A percentile compares a stretch with the other conserved stretches of the same genome.
These are phyloP conservation scores for Steinernema feltiae DNA, from an alignment of 1,140 invertebrate genomes.

Conservation along the genomic window DNA sequence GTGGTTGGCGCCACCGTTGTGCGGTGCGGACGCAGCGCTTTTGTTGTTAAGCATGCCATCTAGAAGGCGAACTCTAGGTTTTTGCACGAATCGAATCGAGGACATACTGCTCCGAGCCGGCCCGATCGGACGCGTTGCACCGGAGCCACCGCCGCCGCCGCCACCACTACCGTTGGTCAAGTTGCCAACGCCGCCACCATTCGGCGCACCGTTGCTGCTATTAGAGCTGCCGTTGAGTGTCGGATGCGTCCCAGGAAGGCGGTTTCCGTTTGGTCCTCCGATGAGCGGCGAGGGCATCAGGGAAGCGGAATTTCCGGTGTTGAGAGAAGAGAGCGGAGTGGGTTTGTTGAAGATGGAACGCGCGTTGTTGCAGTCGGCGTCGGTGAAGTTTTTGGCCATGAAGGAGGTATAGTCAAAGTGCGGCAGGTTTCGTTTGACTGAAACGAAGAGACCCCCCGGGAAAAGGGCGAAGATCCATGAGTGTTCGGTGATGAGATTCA, in stretches of 20 bases:
- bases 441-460: conserved; percentile 53
- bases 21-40: background rate
- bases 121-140: background rate
- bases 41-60: background rate
- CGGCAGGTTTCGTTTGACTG: conserved; percentile 55
- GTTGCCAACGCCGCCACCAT: background rate
- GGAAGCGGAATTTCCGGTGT: background rate
- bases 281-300: background rate
- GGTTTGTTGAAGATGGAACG: conserved; percentile 1
- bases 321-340: background rate
- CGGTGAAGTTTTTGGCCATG: conserved; percentile 40
- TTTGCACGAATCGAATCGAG: background rate
- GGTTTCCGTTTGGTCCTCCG: background rate
- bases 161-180: background rate
- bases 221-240: no score
- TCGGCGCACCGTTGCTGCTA: no score
- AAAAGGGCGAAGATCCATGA: conserved; percentile 55
- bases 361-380: background rate
- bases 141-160: background rate
- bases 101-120: conserved; percentile 6
- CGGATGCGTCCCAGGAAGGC: conserved; percentile 4
- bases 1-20: no score
- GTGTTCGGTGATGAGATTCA: conserved; percentile 45
- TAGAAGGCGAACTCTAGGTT: conserved; percentile 7
- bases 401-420: conserved; percentile 51